These are phyloP conservation scores for Notodonta ziczac DNA, from an alignment of 2,888 invertebrate species.

Conservation along the genomic window DNA sequence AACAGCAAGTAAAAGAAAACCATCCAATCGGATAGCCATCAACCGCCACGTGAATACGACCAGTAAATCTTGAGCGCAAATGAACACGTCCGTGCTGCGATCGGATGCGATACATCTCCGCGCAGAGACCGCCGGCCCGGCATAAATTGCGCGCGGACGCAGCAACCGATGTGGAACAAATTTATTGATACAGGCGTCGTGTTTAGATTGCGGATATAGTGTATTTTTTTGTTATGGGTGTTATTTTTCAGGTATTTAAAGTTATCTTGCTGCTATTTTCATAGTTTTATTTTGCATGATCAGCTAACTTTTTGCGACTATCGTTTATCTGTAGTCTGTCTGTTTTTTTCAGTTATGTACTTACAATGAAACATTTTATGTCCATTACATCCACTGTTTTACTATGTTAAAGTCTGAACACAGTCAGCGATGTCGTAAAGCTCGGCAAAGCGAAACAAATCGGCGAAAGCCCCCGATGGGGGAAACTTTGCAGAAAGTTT, in stretches of 20 bases:
- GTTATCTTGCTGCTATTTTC: no score
- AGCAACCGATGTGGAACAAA: slow-evolving; percentile 59
- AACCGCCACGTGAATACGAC: slow-evolving; percentile 36
- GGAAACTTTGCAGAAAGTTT: slow-evolving; percentile 27
- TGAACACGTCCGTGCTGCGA: slow-evolving; percentile 67
- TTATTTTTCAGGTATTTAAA: no score
- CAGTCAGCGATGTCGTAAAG: slow-evolving; percentile 15
- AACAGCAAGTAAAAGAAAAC: slow-evolving; percentile 10
- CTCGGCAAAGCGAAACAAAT: slow-evolving; percentile 29
- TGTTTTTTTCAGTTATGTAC: neutral
- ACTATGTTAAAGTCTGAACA: slow-evolving; percentile 23
- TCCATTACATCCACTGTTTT: slow-evolving; percentile 9
- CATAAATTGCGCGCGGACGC: slow-evolving; percentile 66
- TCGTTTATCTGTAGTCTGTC: neutral
- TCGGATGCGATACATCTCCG: slow-evolving; percentile 71
- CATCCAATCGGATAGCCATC: slow-evolving; percentile 28
- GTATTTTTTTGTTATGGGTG: slow-evolving; percentile 8
- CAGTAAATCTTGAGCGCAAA: slow-evolving; percentile 63
- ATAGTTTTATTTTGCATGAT: no score
- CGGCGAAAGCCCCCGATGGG: slow-evolving; percentile 18
- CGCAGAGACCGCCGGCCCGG: slow-evolving; percentile 50
- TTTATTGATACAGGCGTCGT: slow-evolving; percentile 46
- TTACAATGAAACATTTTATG: no score
- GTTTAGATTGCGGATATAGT: slow-evolving; percentile 36
- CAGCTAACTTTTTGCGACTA: no score